phyloP scores from a whole-genome alignment of 2,888 invertebrate genomes.

The Lacanobia oleracea region DNA sequence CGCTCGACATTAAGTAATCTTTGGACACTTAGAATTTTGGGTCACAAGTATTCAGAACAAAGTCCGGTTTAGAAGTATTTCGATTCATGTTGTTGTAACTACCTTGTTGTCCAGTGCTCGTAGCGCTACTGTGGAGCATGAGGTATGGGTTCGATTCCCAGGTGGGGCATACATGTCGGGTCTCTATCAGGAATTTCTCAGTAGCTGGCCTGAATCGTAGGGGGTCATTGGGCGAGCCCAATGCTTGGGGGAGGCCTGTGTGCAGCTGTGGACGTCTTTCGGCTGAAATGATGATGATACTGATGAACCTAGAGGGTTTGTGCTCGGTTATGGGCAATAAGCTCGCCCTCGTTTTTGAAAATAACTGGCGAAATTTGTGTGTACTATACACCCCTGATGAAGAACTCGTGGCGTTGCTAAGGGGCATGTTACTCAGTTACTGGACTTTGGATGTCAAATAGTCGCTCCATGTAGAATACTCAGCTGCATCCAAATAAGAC shows the following conservation, averaged over 20 bases:
- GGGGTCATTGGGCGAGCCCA: conserved; percentile 1
- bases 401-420: too few relatives aligned
- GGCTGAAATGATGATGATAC: conserved; percentile 1
- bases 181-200: conserved; percentile 2
- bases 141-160: not conserved
- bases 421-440: too few relatives aligned
- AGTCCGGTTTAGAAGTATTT: not conserved
- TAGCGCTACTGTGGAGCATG: not conserved
- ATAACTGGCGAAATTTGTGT: not conserved
- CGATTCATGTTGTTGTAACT: not conserved
- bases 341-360: not conserved
- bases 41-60: not conserved
- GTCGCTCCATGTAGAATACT: too few relatives aligned
- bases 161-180: not conserved
- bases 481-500: too few relatives aligned
- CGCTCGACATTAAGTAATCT: not conserved
- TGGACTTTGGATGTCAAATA: too few relatives aligned
- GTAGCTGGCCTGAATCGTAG: not conserved
- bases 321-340: not conserved
- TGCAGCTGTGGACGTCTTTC: conserved; percentile 2
- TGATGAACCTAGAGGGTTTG: not conserved
- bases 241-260: conserved; percentile 10
- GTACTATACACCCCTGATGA: too few relatives aligned
- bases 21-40: conserved; percentile 3
- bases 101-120: conserved; percentile 12